Evolutionary conservation across 2,888 invertebrate genomes (phyloP).

Genomic region (Harmothoe impar): DNA sequence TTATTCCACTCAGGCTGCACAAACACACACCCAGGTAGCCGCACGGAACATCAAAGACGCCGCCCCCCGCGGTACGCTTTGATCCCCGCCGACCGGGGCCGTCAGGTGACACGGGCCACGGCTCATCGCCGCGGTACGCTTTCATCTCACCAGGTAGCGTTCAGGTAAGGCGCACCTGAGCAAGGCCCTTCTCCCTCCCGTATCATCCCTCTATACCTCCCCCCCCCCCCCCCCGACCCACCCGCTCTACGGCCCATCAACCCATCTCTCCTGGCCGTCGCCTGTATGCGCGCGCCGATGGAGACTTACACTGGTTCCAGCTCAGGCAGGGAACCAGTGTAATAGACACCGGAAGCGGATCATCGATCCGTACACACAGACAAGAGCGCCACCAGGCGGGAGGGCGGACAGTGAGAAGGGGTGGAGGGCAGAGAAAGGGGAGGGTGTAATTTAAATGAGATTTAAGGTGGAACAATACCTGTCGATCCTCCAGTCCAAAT

Average conservation of each 20-base stretch:
- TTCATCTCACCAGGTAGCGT: neutral
- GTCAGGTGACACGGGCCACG: slow-evolving; percentile 39
- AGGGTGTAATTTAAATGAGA: slow-evolving; percentile 26
- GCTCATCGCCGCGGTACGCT: neutral
- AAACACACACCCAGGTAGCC: slow-evolving; percentile 11
- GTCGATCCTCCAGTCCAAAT: slow-evolving; percentile 15
- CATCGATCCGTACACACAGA: neutral
- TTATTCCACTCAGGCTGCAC: slow-evolving; percentile 15
- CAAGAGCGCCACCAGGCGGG: slow-evolving; percentile 40
- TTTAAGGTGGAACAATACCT: neutral
- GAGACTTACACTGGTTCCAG: too few relatives aligned
- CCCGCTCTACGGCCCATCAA: neutral
- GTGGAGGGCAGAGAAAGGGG: too few relatives aligned
- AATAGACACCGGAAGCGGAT: slow-evolving; percentile 30
- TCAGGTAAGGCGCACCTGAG: slow-evolving; percentile 5
- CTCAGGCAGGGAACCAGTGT: too few relatives aligned
- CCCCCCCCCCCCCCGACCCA: neutral
- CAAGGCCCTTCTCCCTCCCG: neutral
- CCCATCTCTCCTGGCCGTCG: neutral
- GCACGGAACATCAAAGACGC: slow-evolving; percentile 13
- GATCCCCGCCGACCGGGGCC: neutral
- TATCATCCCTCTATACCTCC: neutral
- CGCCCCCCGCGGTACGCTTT: slow-evolving; percentile 11
- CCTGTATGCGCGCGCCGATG: slow-evolving; percentile 16
- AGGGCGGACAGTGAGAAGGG: too few relatives aligned